Base-by-base conservation (phyloP, 1,140 invertebrate genomes). In the Aphelenchoides fujianensis region DNA sequence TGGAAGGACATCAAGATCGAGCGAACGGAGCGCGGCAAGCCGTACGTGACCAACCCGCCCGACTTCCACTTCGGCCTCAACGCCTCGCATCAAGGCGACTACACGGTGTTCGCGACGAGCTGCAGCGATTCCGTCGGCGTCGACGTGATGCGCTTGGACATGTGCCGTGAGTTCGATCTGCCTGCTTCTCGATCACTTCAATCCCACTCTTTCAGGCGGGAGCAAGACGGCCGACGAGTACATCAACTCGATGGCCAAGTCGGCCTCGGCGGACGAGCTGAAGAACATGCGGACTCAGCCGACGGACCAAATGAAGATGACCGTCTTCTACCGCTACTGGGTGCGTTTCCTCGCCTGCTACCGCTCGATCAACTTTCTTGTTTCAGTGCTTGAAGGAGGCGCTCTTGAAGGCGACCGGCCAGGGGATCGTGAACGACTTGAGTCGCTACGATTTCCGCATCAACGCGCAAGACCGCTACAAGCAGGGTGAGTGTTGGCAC, bases 301-400 rank as follows among this genome's bases (percentile, higher is more conserved):
- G 27, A 83, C 82, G 2, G 82, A 83, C 36, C 77, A 83, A 30
- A 83, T 83, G 82, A 83, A 83, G 70, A 84, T 83, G 82, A 84
- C 82, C 0, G 72, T 81, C 31, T 83, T 83, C 71, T 83, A 83
- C 59, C 74, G 82, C 3, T 83, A 80, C 69, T 82, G 81, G 81
- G 80, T 81, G 68, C 52, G 53, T 28, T 48, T 23, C 61, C 36
- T 1, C 34, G 5, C 62, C 23, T 68, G 28, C 1, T 16, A n/a
- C 16, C 19, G 2, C 1, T 19, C 30, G 1, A 68, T 67, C n/a
- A n/a, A n/a, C n/a, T n/a, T 23, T 68, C 63, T 32, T 12, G 2
- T 75, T 83, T 83, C 68, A 84, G 80, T 83, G 82, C 66, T 54
- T 83, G 30, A 83, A 83, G 72, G 82, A 83, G 53, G 82, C 82